Evolutionary conservation across 2,113 vertebrate species (phyloP).

Genomic region (Gallinago undulata): DNA sequence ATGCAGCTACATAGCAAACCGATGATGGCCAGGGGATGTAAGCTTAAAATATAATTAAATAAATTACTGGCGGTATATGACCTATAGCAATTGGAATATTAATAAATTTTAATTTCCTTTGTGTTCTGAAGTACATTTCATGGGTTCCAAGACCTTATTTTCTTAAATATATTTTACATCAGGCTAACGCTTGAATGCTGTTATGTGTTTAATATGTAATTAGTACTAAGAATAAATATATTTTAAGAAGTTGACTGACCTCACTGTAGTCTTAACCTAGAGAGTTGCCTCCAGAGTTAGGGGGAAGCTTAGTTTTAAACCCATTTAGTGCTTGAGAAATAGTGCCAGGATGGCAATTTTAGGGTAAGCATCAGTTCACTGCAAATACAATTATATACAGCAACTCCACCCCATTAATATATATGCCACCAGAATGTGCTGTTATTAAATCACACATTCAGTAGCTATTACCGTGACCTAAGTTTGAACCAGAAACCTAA

Average conservation of each 20-base stretch:
- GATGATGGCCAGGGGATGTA: neutral
- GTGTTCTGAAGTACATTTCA: neutral
- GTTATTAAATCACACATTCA: slow-evolving; percentile 20
- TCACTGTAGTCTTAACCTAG: neutral
- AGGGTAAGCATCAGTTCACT: neutral
- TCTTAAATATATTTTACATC: neutral
- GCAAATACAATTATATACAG: neutral
- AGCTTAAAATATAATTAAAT: slow-evolving; percentile 36
- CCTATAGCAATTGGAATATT: neutral
- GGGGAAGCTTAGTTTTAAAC: neutral
- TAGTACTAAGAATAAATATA: neutral
- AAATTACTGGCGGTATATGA: neutral
- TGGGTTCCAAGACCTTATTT: neutral
- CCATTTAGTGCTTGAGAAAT: neutral
- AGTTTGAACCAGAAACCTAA: slow-evolving; percentile 61
- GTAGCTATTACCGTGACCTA: slow-evolving; percentile 27
- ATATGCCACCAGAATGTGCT: neutral
- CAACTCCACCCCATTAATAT: neutral
- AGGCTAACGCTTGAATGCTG: neutral
- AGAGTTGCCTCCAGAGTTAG: neutral
- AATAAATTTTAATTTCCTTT: neutral
- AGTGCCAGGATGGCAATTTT: neutral
- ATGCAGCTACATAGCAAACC: slow-evolving; percentile 20
- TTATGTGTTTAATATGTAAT: neutral
- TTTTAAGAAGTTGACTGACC: neutral